phyloP scores from a whole-genome alignment of 2,797 vertebrate genomes.

The Silurus aristotelis region DNA sequence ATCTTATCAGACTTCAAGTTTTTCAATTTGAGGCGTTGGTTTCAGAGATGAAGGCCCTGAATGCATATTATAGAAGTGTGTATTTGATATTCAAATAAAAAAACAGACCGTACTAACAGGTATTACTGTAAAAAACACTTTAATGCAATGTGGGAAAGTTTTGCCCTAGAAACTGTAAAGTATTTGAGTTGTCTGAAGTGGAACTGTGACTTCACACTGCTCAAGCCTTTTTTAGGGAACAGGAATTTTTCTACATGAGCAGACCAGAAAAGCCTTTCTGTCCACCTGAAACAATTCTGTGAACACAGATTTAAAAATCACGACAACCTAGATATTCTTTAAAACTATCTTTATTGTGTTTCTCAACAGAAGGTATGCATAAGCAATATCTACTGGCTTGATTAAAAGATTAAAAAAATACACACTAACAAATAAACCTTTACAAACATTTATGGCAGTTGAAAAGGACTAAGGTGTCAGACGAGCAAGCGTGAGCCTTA shows the following conservation, averaged over 20 bases:
- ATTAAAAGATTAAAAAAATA: conserved; percentile 41
- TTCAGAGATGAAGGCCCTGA: background rate
- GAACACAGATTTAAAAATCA: background rate
- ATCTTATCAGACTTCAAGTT: background rate
- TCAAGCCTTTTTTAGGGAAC: conserved; percentile 13
- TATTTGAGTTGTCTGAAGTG: background rate
- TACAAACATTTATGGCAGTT: conserved; percentile 43
- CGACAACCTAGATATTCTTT: conserved; percentile 13
- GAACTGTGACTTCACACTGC: conserved; percentile 6
- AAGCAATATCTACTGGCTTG: conserved; percentile 43
- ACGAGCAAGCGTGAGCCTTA: background rate
- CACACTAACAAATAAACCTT: conserved; percentile 27
- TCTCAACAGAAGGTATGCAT: conserved; percentile 40
- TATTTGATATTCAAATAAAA: background rate
- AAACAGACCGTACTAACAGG: background rate
- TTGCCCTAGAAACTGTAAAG: no score
- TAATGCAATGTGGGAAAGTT: background rate
- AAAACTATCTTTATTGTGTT: conserved; percentile 52
- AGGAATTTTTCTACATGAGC: conserved; percentile 35
- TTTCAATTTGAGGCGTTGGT: background rate
- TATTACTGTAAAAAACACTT: background rate
- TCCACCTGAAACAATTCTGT: conserved; percentile 4
- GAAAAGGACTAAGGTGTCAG: conserved; percentile 27
- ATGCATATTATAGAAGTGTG: background rate
- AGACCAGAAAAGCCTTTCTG: background rate